phyloP scores from a whole-genome alignment of 1,140 invertebrate species.

The Brachionus sp. region DNA sequence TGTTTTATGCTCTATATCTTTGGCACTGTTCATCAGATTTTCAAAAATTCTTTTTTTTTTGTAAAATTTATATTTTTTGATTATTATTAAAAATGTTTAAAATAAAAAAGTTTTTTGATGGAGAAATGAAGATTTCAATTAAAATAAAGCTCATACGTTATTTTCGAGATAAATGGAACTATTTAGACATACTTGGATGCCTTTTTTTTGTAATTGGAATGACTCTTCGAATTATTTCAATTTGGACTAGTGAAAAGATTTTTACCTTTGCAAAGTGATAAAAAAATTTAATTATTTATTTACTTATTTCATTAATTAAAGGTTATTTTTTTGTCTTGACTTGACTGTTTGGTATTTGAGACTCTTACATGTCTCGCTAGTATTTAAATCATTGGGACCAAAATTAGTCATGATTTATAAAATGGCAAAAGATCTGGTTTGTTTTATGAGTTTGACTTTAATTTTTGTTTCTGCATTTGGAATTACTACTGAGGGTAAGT shows the following conservation, averaged over 20 bases:
- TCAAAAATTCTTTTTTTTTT: too few species aligned
- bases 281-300: neutral
- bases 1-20: too few species aligned
- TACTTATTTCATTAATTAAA: neutral
- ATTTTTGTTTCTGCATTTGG: conserved; percentile 38
- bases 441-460: neutral
- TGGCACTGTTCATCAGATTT: too few species aligned
- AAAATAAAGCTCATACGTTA: conserved; percentile 3
- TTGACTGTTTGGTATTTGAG: conserved; percentile 31
- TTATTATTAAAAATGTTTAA: neutral
- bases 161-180: conserved; percentile 42
- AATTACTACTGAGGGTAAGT: conserved; percentile 23
- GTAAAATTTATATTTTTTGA: neutral
- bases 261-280: neutral
- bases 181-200: conserved; percentile 35
- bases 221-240: neutral
- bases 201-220: conserved; percentile 24
- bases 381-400: conserved; percentile 35
- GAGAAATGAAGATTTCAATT: neutral
- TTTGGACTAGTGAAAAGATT: neutral
- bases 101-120: neutral
- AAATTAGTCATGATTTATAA: conserved; percentile 42
- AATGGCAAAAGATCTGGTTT: conserved; percentile 26
- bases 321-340: conserved; percentile 22
- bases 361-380: conserved; percentile 9